These are phyloP conservation scores for Pleuronectes platessa DNA, from an alignment of 2,113 vertebrate species.

Conservation along the genomic window DNA sequence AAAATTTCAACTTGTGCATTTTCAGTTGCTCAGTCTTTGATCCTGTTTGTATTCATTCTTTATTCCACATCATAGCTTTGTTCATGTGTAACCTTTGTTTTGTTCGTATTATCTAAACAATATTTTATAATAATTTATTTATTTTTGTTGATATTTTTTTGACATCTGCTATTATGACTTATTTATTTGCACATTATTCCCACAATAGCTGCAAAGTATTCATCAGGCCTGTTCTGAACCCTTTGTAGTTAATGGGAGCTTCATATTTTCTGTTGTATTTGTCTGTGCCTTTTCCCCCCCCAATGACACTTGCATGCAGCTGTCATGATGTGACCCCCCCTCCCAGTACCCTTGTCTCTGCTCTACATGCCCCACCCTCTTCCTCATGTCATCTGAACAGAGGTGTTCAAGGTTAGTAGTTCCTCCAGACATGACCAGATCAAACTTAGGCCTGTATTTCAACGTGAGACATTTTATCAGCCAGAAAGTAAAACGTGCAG, in stretches of 20 bases:
- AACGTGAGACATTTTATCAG: neutral
- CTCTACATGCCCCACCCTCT: slow-evolving; percentile 74
- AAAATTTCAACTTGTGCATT: neutral
- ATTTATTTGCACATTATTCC: neutral
- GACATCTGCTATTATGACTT: neutral
- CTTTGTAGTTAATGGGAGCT: slow-evolving; percentile 8
- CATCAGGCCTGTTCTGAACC: neutral
- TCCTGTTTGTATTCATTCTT: neutral
- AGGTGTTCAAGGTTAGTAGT: slow-evolving; percentile 79
- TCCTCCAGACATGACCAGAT: slow-evolving; percentile 14
- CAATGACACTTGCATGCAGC: slow-evolving; percentile 69
- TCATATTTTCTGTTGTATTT: slow-evolving; percentile 40
- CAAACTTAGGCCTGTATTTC: slow-evolving; percentile 2
- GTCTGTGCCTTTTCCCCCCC: slow-evolving; percentile 27
- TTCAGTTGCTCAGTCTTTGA: neutral
- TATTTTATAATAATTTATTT: slow-evolving; percentile 3
- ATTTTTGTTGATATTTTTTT: neutral
- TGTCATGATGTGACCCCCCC: slow-evolving; percentile 70
- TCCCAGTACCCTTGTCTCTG: slow-evolving; percentile 71
- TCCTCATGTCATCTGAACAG: slow-evolving; percentile 77
- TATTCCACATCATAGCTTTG: slow-evolving; percentile 6
- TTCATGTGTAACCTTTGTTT: neutral
- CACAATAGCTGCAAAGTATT: slow-evolving; percentile 18
- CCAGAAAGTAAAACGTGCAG: neutral
- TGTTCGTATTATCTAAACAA: slow-evolving; percentile 6